Conservation (phyloP, 64 coral and sea anemone genomes). For the Montipora sp. region DNA sequence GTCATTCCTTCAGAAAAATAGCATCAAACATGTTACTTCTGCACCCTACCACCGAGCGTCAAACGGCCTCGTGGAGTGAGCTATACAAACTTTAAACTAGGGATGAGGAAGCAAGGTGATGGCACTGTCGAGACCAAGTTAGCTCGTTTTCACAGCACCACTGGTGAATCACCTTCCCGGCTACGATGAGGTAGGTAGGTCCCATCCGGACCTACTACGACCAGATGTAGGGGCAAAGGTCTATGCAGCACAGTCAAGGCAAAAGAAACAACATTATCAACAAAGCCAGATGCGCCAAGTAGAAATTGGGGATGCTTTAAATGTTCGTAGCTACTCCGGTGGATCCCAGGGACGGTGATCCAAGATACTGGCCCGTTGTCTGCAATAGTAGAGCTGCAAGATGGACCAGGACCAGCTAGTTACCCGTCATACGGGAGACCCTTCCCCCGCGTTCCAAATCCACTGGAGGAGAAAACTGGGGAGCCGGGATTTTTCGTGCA, state of each 20-base stretch:
- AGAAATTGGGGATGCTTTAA: background rate
- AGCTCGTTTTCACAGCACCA: too few species aligned
- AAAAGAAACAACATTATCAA: too few species aligned
- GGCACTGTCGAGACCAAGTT: too few species aligned
- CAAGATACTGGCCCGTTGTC: constrained; percentile 15
- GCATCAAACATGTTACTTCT: constrained; percentile 46
- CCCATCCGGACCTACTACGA: too few species aligned
- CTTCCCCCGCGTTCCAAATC: too few species aligned
- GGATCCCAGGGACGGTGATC: background rate
- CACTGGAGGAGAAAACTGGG: too few species aligned
- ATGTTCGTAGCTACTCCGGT: background rate
- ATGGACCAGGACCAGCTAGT: background rate
- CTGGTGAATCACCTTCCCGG: too few species aligned
- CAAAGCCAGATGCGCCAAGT: too few species aligned
- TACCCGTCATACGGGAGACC: too few species aligned
- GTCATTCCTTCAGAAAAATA: background rate
- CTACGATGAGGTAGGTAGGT: too few species aligned
- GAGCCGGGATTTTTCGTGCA: too few species aligned
- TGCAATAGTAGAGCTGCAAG: background rate
- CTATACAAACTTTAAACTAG: constrained; percentile 65
- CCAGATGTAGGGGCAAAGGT: constrained; percentile 29
- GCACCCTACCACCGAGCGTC: constrained; percentile 32
- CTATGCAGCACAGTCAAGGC: background rate
- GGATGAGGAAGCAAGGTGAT: constrained; percentile 45
- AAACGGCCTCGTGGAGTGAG: constrained; percentile 37